Evolutionary conservation across 2,113 vertebrate species (phyloP).

Genomic region (Eptesicus fuscus): DNA sequence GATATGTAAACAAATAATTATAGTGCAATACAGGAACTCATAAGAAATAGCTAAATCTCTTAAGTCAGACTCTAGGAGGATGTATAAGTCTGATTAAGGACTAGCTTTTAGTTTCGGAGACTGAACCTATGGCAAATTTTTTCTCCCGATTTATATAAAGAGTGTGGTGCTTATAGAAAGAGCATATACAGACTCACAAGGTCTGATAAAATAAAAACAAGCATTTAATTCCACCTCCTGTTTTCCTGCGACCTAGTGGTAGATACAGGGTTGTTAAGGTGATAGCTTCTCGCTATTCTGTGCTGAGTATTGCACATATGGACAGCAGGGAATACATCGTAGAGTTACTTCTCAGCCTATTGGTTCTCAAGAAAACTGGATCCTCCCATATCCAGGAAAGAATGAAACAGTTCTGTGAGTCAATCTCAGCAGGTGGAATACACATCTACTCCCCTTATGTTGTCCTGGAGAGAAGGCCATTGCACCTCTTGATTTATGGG

Average conservation of each 20-base stretch:
- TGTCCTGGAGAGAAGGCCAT: not conserved
- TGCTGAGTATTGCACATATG: not conserved
- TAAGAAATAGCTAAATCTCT: conserved; percentile 13
- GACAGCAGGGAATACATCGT: not conserved
- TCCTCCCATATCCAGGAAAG: not conserved
- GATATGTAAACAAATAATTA: not conserved
- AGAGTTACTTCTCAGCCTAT: not conserved
- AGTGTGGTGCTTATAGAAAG: not conserved
- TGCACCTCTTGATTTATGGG: not conserved
- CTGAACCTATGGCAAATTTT: not conserved
- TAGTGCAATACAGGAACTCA: not conserved
- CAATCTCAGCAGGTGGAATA: not conserved
- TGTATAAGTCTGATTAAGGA: not conserved
- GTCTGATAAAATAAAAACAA: not conserved
- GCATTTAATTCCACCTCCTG: not conserved
- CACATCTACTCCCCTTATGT: not conserved
- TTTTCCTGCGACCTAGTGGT: not conserved
- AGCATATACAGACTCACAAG: not conserved
- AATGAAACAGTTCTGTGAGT: not conserved
- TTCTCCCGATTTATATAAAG: not conserved
- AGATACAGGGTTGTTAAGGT: not conserved
- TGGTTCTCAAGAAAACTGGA: not conserved
- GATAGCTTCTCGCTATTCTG: not conserved
- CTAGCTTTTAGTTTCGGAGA: conserved; percentile 18
- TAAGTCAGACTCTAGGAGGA: not conserved